phyloP scores from a whole-genome alignment of 2,888 invertebrate genomes.

The Strigamia maritima region DNA sequence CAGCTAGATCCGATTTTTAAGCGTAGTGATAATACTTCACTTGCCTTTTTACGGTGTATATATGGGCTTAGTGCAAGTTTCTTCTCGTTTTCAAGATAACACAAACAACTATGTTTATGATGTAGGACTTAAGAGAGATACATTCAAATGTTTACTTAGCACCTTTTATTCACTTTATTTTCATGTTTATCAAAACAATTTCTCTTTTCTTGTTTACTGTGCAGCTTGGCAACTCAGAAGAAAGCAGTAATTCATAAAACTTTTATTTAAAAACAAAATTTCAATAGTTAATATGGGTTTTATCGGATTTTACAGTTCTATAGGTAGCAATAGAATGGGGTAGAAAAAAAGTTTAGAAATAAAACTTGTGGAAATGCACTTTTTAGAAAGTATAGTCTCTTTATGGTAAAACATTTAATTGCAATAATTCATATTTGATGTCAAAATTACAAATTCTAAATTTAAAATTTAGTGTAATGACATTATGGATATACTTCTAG shows the following conservation, averaged over 20 bases:
- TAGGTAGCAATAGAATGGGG: too few relatives aligned
- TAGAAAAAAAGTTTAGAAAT: too few relatives aligned
- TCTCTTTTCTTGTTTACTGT: neutral
- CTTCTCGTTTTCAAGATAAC: neutral
- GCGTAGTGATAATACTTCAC: neutral
- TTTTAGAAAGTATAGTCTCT: too few relatives aligned
- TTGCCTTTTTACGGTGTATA: neutral
- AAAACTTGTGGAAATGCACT: too few relatives aligned
- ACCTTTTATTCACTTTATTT: constrained; percentile 13
- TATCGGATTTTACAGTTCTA: too few relatives aligned
- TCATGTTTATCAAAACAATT: neutral
- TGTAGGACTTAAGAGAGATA: neutral
- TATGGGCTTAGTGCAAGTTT: neutral
- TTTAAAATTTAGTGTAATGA: too few relatives aligned
- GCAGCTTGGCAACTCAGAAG: neutral
- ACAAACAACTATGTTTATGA: constrained; percentile 2
- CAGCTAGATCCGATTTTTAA: constrained; percentile 23
- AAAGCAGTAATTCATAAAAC: neutral
- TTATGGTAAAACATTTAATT: too few relatives aligned
- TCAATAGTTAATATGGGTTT: too few relatives aligned
- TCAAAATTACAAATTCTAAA: too few relatives aligned
- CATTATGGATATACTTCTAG: too few relatives aligned
- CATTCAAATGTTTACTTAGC: neutral
- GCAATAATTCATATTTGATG: too few relatives aligned
- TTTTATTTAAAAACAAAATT: too few relatives aligned